These are phyloP conservation scores for Holacanthus passer DNA, from an alignment of 2,113 vertebrate genomes.

Conservation along the genomic window DNA sequence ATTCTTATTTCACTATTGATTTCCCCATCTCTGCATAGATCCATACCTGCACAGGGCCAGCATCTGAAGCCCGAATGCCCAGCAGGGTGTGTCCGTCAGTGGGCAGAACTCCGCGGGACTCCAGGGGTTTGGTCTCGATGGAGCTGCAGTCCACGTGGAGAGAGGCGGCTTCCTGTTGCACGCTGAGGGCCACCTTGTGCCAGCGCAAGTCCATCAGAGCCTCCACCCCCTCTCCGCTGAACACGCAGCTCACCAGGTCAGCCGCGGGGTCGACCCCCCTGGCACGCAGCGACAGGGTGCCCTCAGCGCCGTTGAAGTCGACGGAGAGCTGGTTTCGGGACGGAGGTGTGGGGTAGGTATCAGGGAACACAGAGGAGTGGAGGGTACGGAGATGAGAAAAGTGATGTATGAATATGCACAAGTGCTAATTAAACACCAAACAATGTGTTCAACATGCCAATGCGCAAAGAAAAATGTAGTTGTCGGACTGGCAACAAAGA, in stretches of 20 bases:
- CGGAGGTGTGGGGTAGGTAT: slow-evolving; percentile 6
- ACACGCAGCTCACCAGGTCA: slow-evolving; percentile 82
- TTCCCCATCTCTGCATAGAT: neutral
- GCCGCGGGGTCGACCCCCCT: slow-evolving; percentile 52
- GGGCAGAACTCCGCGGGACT: slow-evolving; percentile 67
- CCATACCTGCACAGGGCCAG: slow-evolving; percentile 85
- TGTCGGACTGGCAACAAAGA: slow-evolving; percentile 21
- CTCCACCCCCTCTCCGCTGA: slow-evolving; percentile 86
- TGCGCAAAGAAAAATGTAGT: neutral
- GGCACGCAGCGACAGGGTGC: slow-evolving; percentile 88
- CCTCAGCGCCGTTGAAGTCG: slow-evolving; percentile 88
- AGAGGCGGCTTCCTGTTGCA: slow-evolving; percentile 83
- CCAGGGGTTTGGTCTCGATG: slow-evolving; percentile 90
- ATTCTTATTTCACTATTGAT: neutral
- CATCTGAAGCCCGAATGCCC: slow-evolving; percentile 86
- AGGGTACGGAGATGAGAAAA: neutral
- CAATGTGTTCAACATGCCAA: neutral
- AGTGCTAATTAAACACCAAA: slow-evolving; percentile 16
- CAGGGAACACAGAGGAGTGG: neutral
- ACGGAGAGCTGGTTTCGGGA: slow-evolving; percentile 89
- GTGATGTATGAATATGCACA: neutral
- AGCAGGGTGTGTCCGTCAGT: slow-evolving; percentile 88
- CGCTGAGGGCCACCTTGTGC: slow-evolving; percentile 92
- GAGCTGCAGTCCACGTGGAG: slow-evolving; percentile 91
- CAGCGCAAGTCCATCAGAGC: slow-evolving; percentile 91